These are phyloP conservation scores for Calyptomena viridis DNA, from an alignment of 2,113 vertebrate species.

Conservation along the genomic window DNA sequence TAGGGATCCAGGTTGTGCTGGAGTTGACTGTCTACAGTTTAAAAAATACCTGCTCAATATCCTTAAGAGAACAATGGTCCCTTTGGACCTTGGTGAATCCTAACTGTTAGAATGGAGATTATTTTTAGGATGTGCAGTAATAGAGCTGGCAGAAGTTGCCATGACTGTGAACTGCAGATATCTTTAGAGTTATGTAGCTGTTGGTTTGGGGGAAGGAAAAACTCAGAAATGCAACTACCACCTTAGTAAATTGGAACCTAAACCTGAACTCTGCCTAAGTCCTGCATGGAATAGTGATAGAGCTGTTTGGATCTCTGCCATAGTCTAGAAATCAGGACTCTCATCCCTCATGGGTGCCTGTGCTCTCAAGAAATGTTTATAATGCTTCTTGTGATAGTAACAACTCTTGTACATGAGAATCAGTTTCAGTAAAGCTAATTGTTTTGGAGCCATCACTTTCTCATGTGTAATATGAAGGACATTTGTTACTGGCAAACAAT, in stretches of 20 bases:
- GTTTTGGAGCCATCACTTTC: not conserved
- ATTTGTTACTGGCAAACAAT: not conserved
- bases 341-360: not conserved
- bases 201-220: not conserved
- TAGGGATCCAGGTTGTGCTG: not conserved
- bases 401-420: not conserved
- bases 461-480: not conserved
- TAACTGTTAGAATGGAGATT: not conserved
- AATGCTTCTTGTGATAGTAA: not conserved
- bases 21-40: not conserved
- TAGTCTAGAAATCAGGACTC: not conserved
- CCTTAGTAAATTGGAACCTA: not conserved
- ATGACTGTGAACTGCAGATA: not conserved
- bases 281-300: not conserved
- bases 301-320: not conserved
- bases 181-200: not conserved
- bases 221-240: not conserved
- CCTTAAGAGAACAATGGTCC: rapidly evolving
- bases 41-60: not conserved
- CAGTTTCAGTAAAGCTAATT: not conserved
- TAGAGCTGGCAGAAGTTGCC: not conserved
- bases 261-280: not conserved
- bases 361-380: not conserved
- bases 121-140: not conserved
- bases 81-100: not conserved